Evolutionary conservation across 2,797 vertebrate genomes (phyloP), one percentile per base, ranked within the genome.

Genomic region (Antrozous pallidus): DNA sequence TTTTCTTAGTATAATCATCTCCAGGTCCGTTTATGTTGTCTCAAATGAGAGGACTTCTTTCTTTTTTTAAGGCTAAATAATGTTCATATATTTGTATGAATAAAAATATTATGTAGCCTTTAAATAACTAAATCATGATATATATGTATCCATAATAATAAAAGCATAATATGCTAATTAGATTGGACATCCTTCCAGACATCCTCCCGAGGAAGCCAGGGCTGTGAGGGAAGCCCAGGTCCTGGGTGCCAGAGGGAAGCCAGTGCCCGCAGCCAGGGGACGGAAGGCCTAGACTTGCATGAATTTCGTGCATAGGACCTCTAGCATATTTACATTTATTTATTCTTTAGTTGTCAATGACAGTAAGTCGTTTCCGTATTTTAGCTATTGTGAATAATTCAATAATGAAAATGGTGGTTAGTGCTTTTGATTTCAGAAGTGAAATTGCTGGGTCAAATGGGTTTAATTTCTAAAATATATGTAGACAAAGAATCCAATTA

Each of bases 141-240:
- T 67, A 36, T 20, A 67, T 67, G 31, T 54, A 54, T 54, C 8
- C 51, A 54, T 63, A 58, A 28, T 28, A 58, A 58, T 58, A 28
- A 58, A 58, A 28, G 26, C 0, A 1, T 31, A 31, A 31, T 61
- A 61, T 61, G 12, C 26, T 61, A 61, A 61, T 61, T 31, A 31
- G 58, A 61, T 12, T 1, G 5, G 56, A 28, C 12, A 0, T 61
- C 28, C 28, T 58, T 61, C 6, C 12, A 6, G 1, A 61, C 2
- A 3, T 31, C 58, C 58, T 61, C 6, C 28, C 0, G 1, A 61
- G 0, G 0, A 61, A 61, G 12, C 58, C 26, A 0, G 28, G 28
- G 5, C 26, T 61, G 26, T 0, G 2, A 61, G 58, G 6, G 5
- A 6, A 61, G 12, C 58, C 58, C 5, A 1, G 28, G 28, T 31